Percentiles rank a stretch among this genome's conserved stretches.
These are phyloP conservation scores for Argyrosomus regius DNA, from an alignment of 2,797 vertebrate genomes.

Conservation along the genomic window DNA sequence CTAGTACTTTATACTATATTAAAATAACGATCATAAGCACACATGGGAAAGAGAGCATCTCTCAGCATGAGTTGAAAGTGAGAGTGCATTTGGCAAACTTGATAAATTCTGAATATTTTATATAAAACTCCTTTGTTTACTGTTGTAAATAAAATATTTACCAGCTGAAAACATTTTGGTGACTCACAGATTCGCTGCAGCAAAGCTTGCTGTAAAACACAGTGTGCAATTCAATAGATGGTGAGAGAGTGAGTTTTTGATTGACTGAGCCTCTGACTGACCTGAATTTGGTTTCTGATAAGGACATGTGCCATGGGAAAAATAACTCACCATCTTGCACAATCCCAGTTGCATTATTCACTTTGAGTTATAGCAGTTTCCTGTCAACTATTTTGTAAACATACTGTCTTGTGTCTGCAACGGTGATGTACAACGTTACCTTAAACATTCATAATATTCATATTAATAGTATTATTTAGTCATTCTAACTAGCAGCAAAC, in stretches of 20 bases:
- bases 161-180: slow-evolving; percentile 22
- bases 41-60: neutral
- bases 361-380: slow-evolving; percentile 30
- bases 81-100: slow-evolving; percentile 19
- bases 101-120: slow-evolving; percentile 11
- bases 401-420: slow-evolving; percentile 22
- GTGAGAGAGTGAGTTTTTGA: slow-evolving; percentile 29
- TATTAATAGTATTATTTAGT: neutral
- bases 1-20: neutral
- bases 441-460: slow-evolving; percentile 15
- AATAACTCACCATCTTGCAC: slow-evolving; percentile 28
- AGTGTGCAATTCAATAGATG: slow-evolving; percentile 10
- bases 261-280: slow-evolving; percentile 46
- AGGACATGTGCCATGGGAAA: slow-evolving; percentile 31
- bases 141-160: slow-evolving; percentile 37
- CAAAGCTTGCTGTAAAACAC: slow-evolving; percentile 18
- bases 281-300: slow-evolving; percentile 46
- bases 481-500: neutral
- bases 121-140: slow-evolving; percentile 27
- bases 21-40: slow-evolving; percentile 24
- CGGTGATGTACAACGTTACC: slow-evolving; percentile 7
- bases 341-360: slow-evolving; percentile 50
- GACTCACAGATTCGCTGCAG: slow-evolving; percentile 12
- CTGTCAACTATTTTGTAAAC: slow-evolving; percentile 51
- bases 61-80: neutral